Conservation (phyloP, 1,140 invertebrate species). For the Cyrtorhinus lividipennis region DNA sequence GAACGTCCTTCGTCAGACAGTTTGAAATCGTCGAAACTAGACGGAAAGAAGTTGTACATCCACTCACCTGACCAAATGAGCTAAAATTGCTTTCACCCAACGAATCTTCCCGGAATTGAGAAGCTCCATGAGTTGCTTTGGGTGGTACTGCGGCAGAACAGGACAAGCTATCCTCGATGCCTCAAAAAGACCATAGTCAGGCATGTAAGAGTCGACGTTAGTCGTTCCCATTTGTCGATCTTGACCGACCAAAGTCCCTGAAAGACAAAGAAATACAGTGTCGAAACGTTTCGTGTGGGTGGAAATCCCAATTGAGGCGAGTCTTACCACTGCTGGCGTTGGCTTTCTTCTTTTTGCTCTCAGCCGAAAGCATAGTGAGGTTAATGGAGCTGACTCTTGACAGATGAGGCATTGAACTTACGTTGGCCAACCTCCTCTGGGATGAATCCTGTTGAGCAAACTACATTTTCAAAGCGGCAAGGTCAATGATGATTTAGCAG, state of each 20-base stretch:
- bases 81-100: conserved; percentile 94
- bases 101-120: conserved; percentile 95
- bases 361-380: conserved; percentile 53
- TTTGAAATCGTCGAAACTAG: too few relatives aligned
- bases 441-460: conserved; percentile 52
- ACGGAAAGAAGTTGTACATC: too few relatives aligned
- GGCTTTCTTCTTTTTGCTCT: conserved; percentile 44
- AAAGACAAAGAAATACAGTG: conserved; percentile 1
- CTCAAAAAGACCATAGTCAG: conserved; percentile 90
- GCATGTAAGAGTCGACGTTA: conserved; percentile 48
- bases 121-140: conserved; percentile 96
- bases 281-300: too few relatives aligned
- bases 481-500: background rate
- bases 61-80: conserved; percentile 75
- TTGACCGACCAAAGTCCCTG: conserved; percentile 16
- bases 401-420: conserved; percentile 61
- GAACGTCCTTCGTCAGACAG: too few relatives aligned
- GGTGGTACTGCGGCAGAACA: conserved; percentile 98
- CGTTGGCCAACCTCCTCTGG: conserved; percentile 47
- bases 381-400: conserved; percentile 69
- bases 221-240: conserved; percentile 21
- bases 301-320: too few relatives aligned
- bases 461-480: background rate
- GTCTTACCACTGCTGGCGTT: conserved; percentile 2
- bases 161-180: conserved; percentile 91